These are phyloP conservation scores for Odontamblyopus lacepedii DNA, from an alignment of 2,797 vertebrate species.

Conservation along the genomic window DNA sequence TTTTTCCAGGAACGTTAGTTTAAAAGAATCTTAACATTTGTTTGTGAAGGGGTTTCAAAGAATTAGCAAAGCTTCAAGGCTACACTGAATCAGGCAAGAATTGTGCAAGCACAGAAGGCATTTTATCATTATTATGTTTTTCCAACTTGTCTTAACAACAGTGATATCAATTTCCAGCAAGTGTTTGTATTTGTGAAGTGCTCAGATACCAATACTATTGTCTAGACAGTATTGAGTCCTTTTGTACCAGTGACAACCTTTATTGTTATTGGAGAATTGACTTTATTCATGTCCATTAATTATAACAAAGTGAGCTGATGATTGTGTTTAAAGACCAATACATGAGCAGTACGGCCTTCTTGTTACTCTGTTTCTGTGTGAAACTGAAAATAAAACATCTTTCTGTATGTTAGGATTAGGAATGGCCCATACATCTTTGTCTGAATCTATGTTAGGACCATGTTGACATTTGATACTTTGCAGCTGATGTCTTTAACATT, in stretches of 20 bases:
- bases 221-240: conserved; percentile 6
- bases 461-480: not conserved
- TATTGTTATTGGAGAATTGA: conserved; percentile 3
- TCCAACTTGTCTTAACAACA: not conserved
- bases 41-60: not conserved
- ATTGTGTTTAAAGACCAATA: not conserved
- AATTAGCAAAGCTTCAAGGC: not conserved
- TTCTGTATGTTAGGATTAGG: not conserved
- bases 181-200: conserved; percentile 9
- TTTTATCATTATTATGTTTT: not conserved
- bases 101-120: not conserved
- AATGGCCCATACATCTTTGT: too few species aligned
- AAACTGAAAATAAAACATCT: not conserved
- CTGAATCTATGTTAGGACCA: not conserved
- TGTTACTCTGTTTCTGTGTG: not conserved
- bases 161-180: conserved; percentile 1
- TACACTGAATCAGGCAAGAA: not conserved
- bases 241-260: not conserved
- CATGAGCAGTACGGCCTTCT: not conserved
- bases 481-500: too few species aligned
- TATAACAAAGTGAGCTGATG: not conserved
- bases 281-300: conserved; percentile 17
- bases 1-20: not conserved
- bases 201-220: not conserved
- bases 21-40: not conserved